A percentile compares a stretch with the other conserved stretches of the same genome.
Conservation (phyloP, 2,888 invertebrate genomes). For the Teleiodes luculella region DNA sequence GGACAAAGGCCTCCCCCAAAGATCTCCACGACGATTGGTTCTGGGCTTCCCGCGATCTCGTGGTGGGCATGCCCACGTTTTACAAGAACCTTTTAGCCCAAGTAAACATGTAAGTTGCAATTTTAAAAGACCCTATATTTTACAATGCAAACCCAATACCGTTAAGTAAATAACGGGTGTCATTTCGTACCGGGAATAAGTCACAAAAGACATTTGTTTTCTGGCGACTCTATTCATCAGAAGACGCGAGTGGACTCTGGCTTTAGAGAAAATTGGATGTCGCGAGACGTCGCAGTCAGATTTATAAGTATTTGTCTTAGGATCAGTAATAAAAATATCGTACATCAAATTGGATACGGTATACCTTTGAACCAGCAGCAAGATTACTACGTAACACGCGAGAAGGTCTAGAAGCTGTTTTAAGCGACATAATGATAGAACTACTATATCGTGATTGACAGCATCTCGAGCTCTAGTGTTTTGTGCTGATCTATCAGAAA, state of each 20-base stretch:
- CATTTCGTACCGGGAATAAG: slow-evolving; percentile 44
- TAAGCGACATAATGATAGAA: too few relatives aligned
- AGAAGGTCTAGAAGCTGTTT: too few relatives aligned
- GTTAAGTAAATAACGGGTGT: slow-evolving; percentile 49
- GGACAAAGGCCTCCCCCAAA: too few relatives aligned
- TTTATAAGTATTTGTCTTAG: slow-evolving; percentile 59
- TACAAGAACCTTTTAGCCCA: too few relatives aligned
- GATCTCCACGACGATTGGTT: too few relatives aligned
- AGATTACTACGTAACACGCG: too few relatives aligned
- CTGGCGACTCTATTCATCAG: slow-evolving; percentile 65
- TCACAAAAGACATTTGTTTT: slow-evolving; percentile 64
- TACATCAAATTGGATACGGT: background rate
- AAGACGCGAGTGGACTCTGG: slow-evolving; percentile 65
- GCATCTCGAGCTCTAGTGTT: too few relatives aligned
- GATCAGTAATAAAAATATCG: slow-evolving; percentile 14
- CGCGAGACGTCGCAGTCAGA: slow-evolving; percentile 58
- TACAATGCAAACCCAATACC: slow-evolving; percentile 13
- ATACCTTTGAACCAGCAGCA: too few relatives aligned
- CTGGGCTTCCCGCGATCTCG: too few relatives aligned
- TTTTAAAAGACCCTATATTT: background rate
- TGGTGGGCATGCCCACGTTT: too few relatives aligned
- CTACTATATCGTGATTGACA: too few relatives aligned
- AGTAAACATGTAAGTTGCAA: slow-evolving; percentile 21
- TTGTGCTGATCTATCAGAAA: too few relatives aligned
- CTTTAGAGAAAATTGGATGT: slow-evolving; percentile 74